phyloP scores from a whole-genome alignment of 2,113 vertebrate genomes.

The Mus pahari region DNA sequence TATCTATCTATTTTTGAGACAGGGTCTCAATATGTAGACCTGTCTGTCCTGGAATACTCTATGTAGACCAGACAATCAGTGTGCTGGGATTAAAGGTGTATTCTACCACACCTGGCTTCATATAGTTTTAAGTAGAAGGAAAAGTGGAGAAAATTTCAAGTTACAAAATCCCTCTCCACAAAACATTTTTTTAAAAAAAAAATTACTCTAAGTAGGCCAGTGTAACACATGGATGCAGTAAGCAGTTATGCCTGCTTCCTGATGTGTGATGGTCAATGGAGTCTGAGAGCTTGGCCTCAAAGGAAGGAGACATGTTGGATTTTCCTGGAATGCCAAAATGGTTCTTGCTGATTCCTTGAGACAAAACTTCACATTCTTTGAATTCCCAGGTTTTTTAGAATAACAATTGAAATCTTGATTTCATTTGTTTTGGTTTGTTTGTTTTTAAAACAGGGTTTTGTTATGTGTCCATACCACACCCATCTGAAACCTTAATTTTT shows the following conservation, averaged over 20 bases:
- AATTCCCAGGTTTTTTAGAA: not conserved
- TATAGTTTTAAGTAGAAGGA: not conserved
- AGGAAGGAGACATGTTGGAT: not conserved
- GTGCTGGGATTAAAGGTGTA: not conserved
- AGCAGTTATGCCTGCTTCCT: not conserved
- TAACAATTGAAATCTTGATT: not conserved
- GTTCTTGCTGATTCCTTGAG: not conserved
- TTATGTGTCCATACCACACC: not conserved
- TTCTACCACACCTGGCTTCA: not conserved
- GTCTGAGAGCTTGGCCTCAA: not conserved
- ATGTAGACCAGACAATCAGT: not conserved
- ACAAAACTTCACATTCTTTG: not conserved
- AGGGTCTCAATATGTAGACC: not conserved
- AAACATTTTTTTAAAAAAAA: not conserved
- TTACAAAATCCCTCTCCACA: not conserved
- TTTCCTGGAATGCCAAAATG: not conserved
- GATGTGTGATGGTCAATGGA: not conserved
- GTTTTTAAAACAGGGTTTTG: not conserved
- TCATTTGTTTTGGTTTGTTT: not conserved
- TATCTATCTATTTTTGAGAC: not conserved
- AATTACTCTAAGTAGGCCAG: not conserved
- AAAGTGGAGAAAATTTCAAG: not conserved
- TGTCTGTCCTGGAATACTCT: not conserved
- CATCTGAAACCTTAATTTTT: not conserved
- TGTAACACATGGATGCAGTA: not conserved